Evolutionary conservation across 2,888 invertebrate genomes (phyloP).

Genomic region (Byasa hedistus): DNA sequence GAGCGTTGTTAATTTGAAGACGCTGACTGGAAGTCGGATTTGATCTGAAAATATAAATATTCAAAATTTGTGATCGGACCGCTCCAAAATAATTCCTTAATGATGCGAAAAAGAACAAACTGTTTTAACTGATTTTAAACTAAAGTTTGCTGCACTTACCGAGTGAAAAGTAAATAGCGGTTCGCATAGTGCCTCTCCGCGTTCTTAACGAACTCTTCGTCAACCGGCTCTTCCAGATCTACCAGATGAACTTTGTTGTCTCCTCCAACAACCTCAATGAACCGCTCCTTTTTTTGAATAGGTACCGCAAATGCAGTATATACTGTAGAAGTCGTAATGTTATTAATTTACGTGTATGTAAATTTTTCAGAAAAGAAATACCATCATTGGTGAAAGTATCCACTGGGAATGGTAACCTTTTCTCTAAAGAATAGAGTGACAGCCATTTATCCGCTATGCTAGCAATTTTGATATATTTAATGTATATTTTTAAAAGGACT

Average conservation of each 20-base stretch:
- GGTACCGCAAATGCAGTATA: not conserved
- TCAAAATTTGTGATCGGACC: not conserved
- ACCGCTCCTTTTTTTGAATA: not conserved
- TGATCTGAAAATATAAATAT: not conserved
- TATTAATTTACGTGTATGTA: too few species aligned
- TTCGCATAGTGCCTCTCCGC: not conserved
- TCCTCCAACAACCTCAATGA: conserved; percentile 13
- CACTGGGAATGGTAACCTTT: too few species aligned
- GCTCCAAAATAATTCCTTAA: too few species aligned
- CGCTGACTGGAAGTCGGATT: conserved; percentile 37
- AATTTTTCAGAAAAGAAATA: too few species aligned
- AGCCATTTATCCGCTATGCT: too few species aligned
- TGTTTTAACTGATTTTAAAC: too few species aligned
- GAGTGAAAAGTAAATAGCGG: not conserved
- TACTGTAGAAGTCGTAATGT: not conserved
- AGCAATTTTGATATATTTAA: too few species aligned
- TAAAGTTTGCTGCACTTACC: not conserved
- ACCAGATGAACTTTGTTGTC: conserved; percentile 8
- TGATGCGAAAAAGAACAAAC: too few species aligned
- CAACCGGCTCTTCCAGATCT: conserved; percentile 9
- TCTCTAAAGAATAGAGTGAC: too few species aligned
- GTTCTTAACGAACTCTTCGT: conserved; percentile 36
- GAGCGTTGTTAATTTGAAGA: conserved; percentile 42
- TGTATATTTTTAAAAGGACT: too few species aligned
- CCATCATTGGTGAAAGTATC: too few species aligned